Base-by-base conservation (phyloP, 2,797 vertebrate genomes). In the Dendrocincla tyrannina region DNA sequence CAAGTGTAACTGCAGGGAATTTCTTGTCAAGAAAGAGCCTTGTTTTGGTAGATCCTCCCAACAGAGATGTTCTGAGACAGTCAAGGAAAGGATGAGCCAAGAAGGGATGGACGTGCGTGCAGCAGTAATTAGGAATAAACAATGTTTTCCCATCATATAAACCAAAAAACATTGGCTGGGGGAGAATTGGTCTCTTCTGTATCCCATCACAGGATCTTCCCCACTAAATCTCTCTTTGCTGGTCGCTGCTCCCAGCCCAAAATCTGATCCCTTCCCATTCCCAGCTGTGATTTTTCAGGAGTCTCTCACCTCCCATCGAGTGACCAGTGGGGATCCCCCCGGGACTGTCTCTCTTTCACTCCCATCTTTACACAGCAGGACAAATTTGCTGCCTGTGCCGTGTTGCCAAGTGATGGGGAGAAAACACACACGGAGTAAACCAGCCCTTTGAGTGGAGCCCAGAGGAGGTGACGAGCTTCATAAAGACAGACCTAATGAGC, bases 231-330 rank as follows among this genome's bases (percentile, higher is more conserved):
- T 28, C 50, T 11, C 46, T 63, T 17, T 17, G 32, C 55, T 33
- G 44, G 50, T 14, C 37, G 1, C 52, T 17, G 42, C 42, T 47
- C 32, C 53, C 63, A 62, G 15, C 37, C 37, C 58, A 4, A 1
- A 2, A 3, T 4, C 2, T 2, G 3, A 33, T 53, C 68, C 85
- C 17, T 11, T 18, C 5, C 62, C 53, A 0, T 10, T n/a, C 11
- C 85, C 72, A 79, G 53, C 73, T 52, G 42, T 30, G 17, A 2
- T 2, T 27, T 30, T 1, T 1, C 32, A 42, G 85, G 63, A 8
- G n/a, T 27, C 77, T n/a, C 28, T 19, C 5, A 2, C 30, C 67
- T 15, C 4, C 3, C 35, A 7, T 19, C 11, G 5, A 35, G 20
- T 9, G 42, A 32, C 41, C 62, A 24, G 41, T 23, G 24, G 70